Conservation (phyloP, 2,797 vertebrate genomes). For the Tolypeutes matacus region DNA sequence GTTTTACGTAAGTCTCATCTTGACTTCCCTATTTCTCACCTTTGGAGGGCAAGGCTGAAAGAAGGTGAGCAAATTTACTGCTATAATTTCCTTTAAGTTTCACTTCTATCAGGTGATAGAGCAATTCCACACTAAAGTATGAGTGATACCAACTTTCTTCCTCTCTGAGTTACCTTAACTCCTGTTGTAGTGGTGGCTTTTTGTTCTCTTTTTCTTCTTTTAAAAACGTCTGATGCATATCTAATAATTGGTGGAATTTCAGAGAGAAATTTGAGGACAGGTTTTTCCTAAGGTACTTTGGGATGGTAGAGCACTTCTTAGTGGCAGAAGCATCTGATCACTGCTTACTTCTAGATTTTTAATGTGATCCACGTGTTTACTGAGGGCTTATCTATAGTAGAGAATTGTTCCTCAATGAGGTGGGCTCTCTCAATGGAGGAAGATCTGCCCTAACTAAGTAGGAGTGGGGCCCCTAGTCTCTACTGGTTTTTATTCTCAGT, state of each 20-base stretch:
- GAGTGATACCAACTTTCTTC: background rate
- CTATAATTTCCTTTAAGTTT: background rate
- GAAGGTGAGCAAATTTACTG: background rate
- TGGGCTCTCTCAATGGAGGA: background rate
- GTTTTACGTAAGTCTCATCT: background rate
- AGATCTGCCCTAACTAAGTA: background rate
- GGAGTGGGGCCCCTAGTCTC: background rate
- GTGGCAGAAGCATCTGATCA: background rate
- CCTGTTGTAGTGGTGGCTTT: background rate
- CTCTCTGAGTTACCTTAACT: background rate
- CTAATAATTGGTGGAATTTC: background rate
- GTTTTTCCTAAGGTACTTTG: background rate
- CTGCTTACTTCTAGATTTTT: background rate
- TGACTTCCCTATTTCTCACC: background rate
- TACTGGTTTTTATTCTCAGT: background rate
- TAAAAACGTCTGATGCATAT: background rate
- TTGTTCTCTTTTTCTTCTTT: background rate
- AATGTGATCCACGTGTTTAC: background rate
- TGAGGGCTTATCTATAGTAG: background rate
- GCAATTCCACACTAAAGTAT: background rate
- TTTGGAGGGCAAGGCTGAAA: background rate
- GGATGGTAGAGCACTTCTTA: background rate
- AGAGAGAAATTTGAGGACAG: background rate
- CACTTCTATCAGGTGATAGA: background rate
- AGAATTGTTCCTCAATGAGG: background rate